phyloP scores from a whole-genome alignment of 2,797 vertebrate genomes.

The Pseudotriccus pelzelni region DNA sequence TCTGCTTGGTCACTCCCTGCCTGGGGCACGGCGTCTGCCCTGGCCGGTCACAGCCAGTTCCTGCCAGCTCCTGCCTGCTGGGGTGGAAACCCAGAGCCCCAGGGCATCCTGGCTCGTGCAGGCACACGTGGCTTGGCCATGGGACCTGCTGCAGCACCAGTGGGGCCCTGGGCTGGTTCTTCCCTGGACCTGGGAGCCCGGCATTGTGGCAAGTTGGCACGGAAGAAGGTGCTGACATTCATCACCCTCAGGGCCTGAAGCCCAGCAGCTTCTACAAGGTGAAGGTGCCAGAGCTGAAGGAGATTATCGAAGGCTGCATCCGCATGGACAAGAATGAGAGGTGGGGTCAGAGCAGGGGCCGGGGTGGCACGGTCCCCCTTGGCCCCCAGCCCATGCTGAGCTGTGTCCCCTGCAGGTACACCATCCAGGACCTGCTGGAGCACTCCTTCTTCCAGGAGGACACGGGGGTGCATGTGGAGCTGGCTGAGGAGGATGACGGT shows the following conservation, averaged over 20 bases:
- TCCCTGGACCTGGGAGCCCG: accelerated
- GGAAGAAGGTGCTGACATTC: not conserved
- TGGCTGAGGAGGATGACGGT: constrained; percentile 93
- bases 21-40: not conserved
- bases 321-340: constrained; percentile 94
- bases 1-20: not conserved
- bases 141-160: not conserved
- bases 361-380: not conserved
- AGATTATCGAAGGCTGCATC: constrained; percentile 98
- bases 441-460: constrained; percentile 97
- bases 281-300: constrained; percentile 94
- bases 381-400: accelerated
- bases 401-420: constrained; percentile 79
- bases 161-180: not conserved
- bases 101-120: not conserved
- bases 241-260: constrained; percentile 85
- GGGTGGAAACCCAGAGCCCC: not conserved
- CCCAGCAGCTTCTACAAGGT: constrained; percentile 98
- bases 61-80: not conserved
- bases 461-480: constrained; percentile 92
- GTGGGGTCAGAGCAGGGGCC: constrained; percentile 37
- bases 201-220: accelerated
- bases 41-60: accelerated
- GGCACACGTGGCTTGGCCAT: not conserved
- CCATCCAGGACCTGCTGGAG: constrained; percentile 94